phyloP scores from a whole-genome alignment of 2,888 invertebrate species.

The Erannis defoliaria region DNA sequence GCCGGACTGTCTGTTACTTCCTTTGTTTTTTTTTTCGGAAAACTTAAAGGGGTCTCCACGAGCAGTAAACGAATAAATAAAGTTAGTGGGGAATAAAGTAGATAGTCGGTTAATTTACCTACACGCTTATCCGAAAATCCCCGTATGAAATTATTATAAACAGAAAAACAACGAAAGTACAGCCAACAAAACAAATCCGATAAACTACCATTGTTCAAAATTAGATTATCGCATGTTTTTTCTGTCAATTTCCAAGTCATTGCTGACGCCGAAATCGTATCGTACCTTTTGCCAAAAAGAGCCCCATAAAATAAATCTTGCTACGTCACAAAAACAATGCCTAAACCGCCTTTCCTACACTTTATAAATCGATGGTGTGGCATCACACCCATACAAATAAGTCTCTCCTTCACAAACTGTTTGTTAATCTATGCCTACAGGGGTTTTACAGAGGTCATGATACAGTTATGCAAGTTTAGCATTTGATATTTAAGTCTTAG shows the following conservation, averaged over 20 bases:
- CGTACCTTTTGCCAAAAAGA: conserved; percentile 4
- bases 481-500: background rate
- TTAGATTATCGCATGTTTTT: background rate
- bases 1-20: too few relatives aligned
- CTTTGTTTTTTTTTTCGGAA: too few relatives aligned
- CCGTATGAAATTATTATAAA: too few relatives aligned
- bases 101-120: too few relatives aligned
- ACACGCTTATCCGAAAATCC: too few relatives aligned
- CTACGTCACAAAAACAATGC: conserved; percentile 39
- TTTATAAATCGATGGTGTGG: conserved; percentile 60
- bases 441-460: conserved; percentile 9
- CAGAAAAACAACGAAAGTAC: too few relatives aligned
- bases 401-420: conserved; percentile 25
- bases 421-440: conserved; percentile 27
- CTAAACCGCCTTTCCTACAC: conserved; percentile 42
- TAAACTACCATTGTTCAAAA: too few relatives aligned
- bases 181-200: too few relatives aligned
- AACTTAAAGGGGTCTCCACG: too few relatives aligned
- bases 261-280: conserved; percentile 6
- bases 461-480: conserved; percentile 9
- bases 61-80: too few relatives aligned
- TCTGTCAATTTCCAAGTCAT: background rate
- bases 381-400: conserved; percentile 62
- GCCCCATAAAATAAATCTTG: conserved; percentile 26
- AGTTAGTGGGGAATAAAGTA: too few relatives aligned